Base-by-base conservation (phyloP, 2,888 invertebrate genomes). In the Stratiomys singularior region DNA sequence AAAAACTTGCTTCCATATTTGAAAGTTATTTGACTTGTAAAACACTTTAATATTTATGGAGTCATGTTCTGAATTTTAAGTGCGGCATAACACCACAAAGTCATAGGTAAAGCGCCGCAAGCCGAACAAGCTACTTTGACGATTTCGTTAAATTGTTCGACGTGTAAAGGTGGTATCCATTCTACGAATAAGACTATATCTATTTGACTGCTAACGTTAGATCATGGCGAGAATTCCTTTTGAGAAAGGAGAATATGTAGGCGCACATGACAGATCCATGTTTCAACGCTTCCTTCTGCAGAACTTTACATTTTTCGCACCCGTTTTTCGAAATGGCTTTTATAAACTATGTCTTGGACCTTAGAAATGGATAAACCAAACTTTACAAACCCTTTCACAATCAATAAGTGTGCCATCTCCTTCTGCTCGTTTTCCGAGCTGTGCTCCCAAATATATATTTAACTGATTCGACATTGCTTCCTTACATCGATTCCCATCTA, bases 21-120 rank as follows among this genome's bases (percentile, higher is more conserved):
- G 47, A 47, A 47, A 4, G 23, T 47, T 13, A 72, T 72, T 72
- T 52, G 71, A 72, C 71, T 72, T 72, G 71, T 72, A 72, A 72
- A 72, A 72, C 27, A n/a, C 27, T 66, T 37, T 66, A 66, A 66
- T 66, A 72, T 72, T 72, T 72, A 72, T 72, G 71, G 71, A 72
- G 56, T 72, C 52, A 52, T 72, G 56, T 72, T 72, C 52, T 72
- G 56, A 72, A 52, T 72, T 44, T 72, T 72, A 66, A 66, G 21
- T 37, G 66, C n/a, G 25, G 63, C 63, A 63, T 66, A 37, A 27
- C 37, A 28, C n/a, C 28, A 28, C 27, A 63, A 63, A 25, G 27
- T 28, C 7, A 25, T 25, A 63, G 11, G 11, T 28, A 63, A 63
- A 63, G 15, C 28, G 63, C 23, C 63, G 28, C 27, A 25, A 28